phyloP scores from a whole-genome alignment of 2,113 vertebrate species.

The Psophia crepitans region DNA sequence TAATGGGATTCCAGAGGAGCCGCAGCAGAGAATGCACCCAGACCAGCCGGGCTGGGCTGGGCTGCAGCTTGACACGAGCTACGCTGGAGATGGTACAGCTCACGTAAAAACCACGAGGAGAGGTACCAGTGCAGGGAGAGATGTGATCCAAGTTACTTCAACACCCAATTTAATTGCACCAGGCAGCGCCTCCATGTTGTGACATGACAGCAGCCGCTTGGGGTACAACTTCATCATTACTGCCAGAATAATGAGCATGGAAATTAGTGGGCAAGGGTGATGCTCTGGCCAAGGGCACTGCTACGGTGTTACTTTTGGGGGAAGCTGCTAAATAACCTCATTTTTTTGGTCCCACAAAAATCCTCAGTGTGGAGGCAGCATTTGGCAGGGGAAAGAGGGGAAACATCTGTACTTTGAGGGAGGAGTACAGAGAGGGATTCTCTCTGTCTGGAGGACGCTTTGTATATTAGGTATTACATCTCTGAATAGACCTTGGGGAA shows the following conservation, averaged over 20 bases:
- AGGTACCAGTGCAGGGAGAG: neutral
- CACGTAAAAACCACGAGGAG: neutral
- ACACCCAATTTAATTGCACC: neutral
- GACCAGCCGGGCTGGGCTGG: neutral
- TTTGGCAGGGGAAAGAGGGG: neutral
- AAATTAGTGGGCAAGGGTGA: neutral
- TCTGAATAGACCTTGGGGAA: neutral
- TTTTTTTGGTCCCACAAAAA: neutral
- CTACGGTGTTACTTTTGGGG: neutral
- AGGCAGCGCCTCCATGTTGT: neutral
- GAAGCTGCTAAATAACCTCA: neutral
- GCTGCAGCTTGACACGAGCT: neutral
- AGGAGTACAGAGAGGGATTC: neutral
- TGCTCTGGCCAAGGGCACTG: neutral
- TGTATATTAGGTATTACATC: neutral
- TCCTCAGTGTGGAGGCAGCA: neutral
- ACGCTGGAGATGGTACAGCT: neutral
- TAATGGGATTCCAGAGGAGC: neutral
- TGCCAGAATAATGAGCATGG: neutral
- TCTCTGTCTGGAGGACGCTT: neutral
- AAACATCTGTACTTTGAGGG: neutral
- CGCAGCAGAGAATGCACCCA: neutral
- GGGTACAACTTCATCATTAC: neutral
- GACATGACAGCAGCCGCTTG: neutral
- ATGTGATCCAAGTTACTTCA: rapidly evolving